These are phyloP conservation scores for Umimayanthus kanabou DNA, from an alignment of 92 coral and sea anemone species.

Conservation along the genomic window DNA sequence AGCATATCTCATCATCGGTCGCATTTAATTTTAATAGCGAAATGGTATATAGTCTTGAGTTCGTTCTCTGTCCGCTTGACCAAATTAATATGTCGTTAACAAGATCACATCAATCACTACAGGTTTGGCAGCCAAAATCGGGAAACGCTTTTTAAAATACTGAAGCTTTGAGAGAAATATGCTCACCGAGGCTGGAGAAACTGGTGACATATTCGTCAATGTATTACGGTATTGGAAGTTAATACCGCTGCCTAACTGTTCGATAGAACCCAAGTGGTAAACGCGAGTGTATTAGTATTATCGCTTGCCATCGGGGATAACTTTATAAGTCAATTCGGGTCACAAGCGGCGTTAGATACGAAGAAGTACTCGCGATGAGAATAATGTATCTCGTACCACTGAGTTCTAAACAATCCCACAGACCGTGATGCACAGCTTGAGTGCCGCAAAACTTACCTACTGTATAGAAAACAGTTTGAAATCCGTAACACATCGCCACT, in stretches of 20 bases:
- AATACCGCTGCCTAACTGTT: not conserved
- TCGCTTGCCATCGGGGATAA: constrained; percentile 43
- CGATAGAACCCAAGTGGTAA: not conserved
- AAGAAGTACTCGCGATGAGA: constrained; percentile 1
- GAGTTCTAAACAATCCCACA: not conserved
- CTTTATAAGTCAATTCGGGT: constrained; percentile 44
- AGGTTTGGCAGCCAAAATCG: constrained; percentile 53
- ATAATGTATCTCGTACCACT: not conserved
- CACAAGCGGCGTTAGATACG: constrained; percentile 36
- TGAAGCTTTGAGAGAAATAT: constrained; percentile 17
- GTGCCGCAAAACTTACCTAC: constrained; percentile 17
- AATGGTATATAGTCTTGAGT: constrained; percentile 2
- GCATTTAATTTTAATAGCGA: constrained; percentile 9
- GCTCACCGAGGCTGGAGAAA: not conserved
- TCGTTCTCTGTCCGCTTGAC: constrained; percentile 8
- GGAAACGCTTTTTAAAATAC: constrained; percentile 50
- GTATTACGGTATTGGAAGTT: not conserved
- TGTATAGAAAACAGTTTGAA: not conserved
- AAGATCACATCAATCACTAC: constrained; percentile 68
- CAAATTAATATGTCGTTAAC: constrained; percentile 55
- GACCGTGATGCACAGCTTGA: not conserved
- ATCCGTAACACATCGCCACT: not conserved
- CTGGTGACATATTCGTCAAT: not conserved
- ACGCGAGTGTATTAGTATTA: constrained; percentile 20
- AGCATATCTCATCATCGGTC: constrained; percentile 16